A percentile compares a stretch with the other conserved stretches of the same genome.
phyloP scores from a whole-genome alignment of 1,140 invertebrate species.

The Parasteatoda tepidariorum region DNA sequence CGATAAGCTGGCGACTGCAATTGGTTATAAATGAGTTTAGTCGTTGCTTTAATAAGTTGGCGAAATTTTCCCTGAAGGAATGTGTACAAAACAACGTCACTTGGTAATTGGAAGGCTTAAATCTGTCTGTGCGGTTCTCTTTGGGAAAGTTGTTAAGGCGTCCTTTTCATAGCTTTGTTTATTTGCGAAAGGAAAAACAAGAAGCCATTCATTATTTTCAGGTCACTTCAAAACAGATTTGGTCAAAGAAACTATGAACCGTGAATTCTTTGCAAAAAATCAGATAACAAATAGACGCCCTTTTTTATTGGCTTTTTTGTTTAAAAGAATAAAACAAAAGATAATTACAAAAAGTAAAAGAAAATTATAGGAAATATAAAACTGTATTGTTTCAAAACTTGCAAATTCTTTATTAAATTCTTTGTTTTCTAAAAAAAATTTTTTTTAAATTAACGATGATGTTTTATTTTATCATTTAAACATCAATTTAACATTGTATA shows the following conservation, averaged over 20 bases:
- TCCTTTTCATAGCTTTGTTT: neutral
- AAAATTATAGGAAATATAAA: too few species aligned
- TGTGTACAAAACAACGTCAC: slow-evolving; percentile 15
- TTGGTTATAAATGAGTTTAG: slow-evolving; percentile 24
- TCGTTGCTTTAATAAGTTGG: slow-evolving; percentile 18
- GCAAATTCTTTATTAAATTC: too few species aligned
- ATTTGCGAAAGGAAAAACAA: neutral
- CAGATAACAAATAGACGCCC: too few species aligned
- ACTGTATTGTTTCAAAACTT: too few species aligned
- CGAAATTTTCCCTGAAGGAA: neutral
- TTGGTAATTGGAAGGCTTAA: slow-evolving; percentile 21
- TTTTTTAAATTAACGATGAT: too few species aligned
- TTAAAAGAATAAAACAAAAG: too few species aligned
- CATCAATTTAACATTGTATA: too few species aligned
- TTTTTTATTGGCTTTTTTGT: too few species aligned
- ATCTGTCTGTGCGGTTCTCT: slow-evolving; percentile 21
- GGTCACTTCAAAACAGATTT: neutral
- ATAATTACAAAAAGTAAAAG: too few species aligned
- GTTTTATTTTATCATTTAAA: too few species aligned
- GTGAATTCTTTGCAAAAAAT: too few species aligned
- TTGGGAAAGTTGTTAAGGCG: neutral
- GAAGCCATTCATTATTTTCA: neutral
- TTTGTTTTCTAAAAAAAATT: too few species aligned
- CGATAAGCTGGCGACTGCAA: slow-evolving; percentile 3
- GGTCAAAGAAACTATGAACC: neutral